Conservation (phyloP, 2,888 invertebrate genomes). For the Orthosia cruda region DNA sequence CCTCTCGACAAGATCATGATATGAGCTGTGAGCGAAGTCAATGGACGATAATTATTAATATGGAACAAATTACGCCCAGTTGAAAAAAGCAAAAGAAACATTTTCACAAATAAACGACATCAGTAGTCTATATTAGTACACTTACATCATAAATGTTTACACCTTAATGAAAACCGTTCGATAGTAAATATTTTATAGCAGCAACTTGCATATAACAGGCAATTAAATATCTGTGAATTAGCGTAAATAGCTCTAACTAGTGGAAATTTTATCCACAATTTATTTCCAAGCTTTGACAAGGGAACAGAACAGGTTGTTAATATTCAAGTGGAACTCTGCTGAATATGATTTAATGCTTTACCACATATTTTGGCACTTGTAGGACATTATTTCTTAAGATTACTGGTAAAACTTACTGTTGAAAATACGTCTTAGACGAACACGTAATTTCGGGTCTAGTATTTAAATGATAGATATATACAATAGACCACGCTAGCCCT, state of each 20-base stretch:
- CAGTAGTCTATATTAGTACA: background rate
- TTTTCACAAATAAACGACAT: background rate
- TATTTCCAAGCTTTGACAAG: conserved; percentile 34
- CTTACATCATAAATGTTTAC: background rate
- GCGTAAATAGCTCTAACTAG: conserved; percentile 11
- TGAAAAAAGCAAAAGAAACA: background rate
- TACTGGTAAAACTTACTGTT: background rate
- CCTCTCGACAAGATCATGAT: too few species aligned
- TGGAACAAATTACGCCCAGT: background rate
- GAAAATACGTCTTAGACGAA: background rate
- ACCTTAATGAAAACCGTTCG: background rate
- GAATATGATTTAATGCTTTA: conserved; percentile 3
- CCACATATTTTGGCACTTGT: conserved; percentile 24
- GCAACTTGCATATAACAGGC: background rate
- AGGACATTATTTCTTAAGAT: background rate
- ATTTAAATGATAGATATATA: too few species aligned
- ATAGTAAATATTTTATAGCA: conserved; percentile 1
- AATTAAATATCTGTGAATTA: conserved; percentile 4
- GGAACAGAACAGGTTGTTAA: background rate
- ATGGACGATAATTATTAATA: too few species aligned
- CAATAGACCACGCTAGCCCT: background rate
- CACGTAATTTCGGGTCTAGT: background rate
- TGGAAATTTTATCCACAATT: conserved; percentile 4
- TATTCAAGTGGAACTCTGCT: conserved; percentile 17
- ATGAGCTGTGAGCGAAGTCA: too few species aligned